Conservation (phyloP, 2,797 vertebrate species). For the Dromococcyx pavoninus region DNA sequence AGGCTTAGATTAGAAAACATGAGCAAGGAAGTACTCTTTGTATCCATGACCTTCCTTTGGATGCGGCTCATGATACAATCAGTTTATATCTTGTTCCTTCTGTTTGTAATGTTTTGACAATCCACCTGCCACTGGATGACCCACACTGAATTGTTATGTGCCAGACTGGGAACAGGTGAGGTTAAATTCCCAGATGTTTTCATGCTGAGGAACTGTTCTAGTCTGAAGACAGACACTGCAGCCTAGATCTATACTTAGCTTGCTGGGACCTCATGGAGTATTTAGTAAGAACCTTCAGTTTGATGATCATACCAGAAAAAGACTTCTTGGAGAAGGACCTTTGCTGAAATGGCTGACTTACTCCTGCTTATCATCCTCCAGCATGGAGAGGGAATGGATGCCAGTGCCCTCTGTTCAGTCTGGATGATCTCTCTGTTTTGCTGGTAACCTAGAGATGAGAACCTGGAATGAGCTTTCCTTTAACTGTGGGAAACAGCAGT, state of each 20-base stretch:
- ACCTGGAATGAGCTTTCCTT: not conserved
- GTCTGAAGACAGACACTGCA: not conserved
- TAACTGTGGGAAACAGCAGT: not conserved
- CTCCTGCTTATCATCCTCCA: not conserved
- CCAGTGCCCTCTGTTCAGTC: not conserved
- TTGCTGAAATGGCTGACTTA: not conserved
- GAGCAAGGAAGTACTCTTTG: not conserved
- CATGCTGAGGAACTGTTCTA: not conserved
- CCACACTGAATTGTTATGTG: not conserved
- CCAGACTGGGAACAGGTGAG: not conserved
- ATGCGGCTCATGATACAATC: not conserved
- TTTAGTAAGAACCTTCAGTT: not conserved
- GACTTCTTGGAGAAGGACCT: not conserved
- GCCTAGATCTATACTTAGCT: not conserved
- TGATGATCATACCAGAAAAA: not conserved
- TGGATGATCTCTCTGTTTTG: not conserved
- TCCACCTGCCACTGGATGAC: not conserved
- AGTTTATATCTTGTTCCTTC: not conserved
- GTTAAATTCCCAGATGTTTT: not conserved
- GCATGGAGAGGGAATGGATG: not conserved
- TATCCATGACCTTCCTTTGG: not conserved
- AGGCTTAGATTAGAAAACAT: not conserved
- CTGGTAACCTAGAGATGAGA: not conserved
- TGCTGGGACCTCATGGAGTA: not conserved
- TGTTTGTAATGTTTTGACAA: not conserved